These are phyloP conservation scores for Enhydra lutris DNA, from an alignment of 2,113 vertebrate species.

Conservation along the genomic window DNA sequence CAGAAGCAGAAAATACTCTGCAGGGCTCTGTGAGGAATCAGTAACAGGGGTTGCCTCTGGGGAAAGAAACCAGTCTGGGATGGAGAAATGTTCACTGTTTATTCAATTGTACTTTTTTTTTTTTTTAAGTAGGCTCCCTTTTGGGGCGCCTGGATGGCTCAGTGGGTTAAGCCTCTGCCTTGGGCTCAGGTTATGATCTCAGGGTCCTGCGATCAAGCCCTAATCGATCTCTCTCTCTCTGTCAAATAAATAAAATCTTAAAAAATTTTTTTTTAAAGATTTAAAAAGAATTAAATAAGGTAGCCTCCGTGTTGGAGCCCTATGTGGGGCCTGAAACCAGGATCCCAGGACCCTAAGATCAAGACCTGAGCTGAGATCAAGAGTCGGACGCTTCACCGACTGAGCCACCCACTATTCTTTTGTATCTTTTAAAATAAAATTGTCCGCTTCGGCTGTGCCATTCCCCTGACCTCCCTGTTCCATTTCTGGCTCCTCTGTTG, in stretches of 20 bases:
- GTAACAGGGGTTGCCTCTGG: background rate
- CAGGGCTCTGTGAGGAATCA: background rate
- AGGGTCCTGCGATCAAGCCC: too few species aligned
- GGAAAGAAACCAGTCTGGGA: background rate
- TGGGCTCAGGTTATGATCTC: too few species aligned
- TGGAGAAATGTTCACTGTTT: background rate
- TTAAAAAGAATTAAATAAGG: too few species aligned
- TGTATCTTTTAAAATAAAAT: background rate
- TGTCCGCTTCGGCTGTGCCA: background rate
- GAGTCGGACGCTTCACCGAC: background rate
- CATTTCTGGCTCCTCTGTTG: background rate
- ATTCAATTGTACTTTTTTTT: background rate
- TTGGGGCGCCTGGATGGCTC: too few species aligned
- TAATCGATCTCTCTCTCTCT: too few species aligned
- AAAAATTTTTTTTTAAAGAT: too few species aligned
- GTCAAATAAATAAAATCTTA: too few species aligned
- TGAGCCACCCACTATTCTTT: background rate
- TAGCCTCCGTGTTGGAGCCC: background rate
- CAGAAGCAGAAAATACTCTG: accelerated
- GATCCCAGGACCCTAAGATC: background rate
- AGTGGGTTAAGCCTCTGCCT: too few species aligned
- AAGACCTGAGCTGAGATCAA: background rate
- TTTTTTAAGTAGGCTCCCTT: background rate
- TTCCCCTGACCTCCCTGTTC: background rate
- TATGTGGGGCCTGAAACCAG: background rate